Conservation (phyloP, 2,888 invertebrate species). For the Brassicogethes aeneus region DNA sequence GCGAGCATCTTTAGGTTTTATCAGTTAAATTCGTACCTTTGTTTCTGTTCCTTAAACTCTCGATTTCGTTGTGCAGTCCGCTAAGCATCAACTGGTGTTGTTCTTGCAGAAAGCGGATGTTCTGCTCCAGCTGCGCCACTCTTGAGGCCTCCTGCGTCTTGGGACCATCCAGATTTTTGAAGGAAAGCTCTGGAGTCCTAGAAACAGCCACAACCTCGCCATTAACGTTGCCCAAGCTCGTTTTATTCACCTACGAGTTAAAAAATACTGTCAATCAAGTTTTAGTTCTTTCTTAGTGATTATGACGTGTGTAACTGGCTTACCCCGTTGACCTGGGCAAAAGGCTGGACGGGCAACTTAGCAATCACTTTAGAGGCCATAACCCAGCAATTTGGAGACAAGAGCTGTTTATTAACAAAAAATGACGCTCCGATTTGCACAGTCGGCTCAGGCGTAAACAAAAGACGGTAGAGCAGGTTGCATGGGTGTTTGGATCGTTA, state of each 20-base stretch:
- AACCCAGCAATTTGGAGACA: too few relatives aligned
- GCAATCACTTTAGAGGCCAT: conserved; percentile 70
- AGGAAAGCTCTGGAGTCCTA: conserved; percentile 18
- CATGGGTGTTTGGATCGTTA: too few relatives aligned
- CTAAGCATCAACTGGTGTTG: conserved; percentile 64
- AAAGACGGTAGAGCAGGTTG: too few relatives aligned
- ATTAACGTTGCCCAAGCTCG: conserved; percentile 31
- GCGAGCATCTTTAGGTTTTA: too few relatives aligned
- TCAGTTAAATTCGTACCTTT: conserved; percentile 54
- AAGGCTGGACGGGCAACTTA: conserved; percentile 55
- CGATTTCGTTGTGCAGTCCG: conserved; percentile 66
- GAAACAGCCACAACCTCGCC: conserved; percentile 39
- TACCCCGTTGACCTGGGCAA: conserved; percentile 52
- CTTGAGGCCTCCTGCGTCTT: conserved; percentile 38
- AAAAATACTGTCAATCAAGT: conserved; percentile 4
- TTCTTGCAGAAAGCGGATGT: conserved; percentile 65
- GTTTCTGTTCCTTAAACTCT: conserved; percentile 59
- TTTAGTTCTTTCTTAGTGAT: too few relatives aligned
- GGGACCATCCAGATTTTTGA: conserved; percentile 17
- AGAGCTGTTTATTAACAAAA: too few relatives aligned
- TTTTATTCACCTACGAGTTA: conserved; percentile 44
- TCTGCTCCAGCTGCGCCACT: conserved; percentile 63
- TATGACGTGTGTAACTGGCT: too few relatives aligned
- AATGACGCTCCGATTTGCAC: too few relatives aligned
- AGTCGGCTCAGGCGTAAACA: too few relatives aligned